These are phyloP conservation scores for Axea sp. DNA, from an alignment of 2,888 invertebrate species.

Conservation along the genomic window DNA sequence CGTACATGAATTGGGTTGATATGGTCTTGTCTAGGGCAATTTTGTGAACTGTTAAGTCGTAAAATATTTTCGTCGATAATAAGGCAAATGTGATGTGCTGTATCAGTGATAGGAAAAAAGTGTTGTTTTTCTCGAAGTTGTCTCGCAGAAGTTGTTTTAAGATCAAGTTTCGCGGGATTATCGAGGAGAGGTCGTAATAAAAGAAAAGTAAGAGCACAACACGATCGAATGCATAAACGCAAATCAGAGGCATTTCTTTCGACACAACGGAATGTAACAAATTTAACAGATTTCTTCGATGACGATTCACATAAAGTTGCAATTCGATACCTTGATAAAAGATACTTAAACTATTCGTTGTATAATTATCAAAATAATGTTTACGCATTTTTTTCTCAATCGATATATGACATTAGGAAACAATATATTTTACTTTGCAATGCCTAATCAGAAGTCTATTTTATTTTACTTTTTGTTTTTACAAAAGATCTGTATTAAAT, in stretches of 20 bases:
- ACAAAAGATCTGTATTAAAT: too few species aligned
- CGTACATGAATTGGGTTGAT: not conserved
- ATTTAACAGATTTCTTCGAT: slow-evolving; percentile 34
- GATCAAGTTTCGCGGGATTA: slow-evolving; percentile 59
- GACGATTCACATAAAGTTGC: slow-evolving; percentile 11
- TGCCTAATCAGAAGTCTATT: too few species aligned
- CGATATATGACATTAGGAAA: too few species aligned
- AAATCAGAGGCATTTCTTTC: slow-evolving; percentile 42
- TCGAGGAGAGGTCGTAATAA: slow-evolving; percentile 48
- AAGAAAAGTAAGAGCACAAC: slow-evolving; percentile 41
- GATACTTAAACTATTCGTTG: not conserved
- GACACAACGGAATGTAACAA: slow-evolving; percentile 41
- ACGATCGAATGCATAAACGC: slow-evolving; percentile 43
- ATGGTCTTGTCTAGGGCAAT: not conserved
- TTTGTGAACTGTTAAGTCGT: not conserved
- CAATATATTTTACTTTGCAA: too few species aligned
- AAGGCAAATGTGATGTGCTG: slow-evolving; percentile 36
- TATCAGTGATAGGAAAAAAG: slow-evolving; percentile 40
- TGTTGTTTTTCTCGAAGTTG: slow-evolving; percentile 31
- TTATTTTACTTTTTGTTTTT: too few species aligned
- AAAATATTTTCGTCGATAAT: slow-evolving; percentile 46
- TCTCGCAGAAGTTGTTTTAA: slow-evolving; percentile 50
- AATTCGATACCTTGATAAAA: slow-evolving; percentile 18
- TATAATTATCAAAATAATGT: slow-evolving; percentile 9
- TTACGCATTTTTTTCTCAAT: not conserved